phyloP scores from a whole-genome alignment of 2,888 invertebrate genomes.

The Acleris holmiana region DNA sequence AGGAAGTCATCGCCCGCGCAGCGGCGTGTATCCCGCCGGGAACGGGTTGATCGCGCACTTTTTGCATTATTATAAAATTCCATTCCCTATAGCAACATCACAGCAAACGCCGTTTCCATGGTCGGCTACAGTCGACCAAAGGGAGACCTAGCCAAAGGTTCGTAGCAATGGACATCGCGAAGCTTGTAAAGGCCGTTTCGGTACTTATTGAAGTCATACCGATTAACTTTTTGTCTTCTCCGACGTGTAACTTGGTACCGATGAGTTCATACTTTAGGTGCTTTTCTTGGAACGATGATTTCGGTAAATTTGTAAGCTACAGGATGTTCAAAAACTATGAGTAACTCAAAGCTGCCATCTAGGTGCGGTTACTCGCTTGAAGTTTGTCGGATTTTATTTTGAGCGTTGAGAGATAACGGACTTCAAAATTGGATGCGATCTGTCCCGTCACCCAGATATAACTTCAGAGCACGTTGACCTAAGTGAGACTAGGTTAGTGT shows the following conservation, averaged over 20 bases:
- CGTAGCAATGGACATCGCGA: slow-evolving; percentile 40
- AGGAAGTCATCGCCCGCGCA: slow-evolving; percentile 72
- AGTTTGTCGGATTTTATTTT: slow-evolving; percentile 13
- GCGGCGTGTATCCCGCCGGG: slow-evolving; percentile 63
- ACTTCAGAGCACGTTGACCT: slow-evolving; percentile 37
- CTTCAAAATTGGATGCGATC: slow-evolving; percentile 26
- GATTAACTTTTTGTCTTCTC: slow-evolving; percentile 49
- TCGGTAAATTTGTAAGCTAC: slow-evolving; percentile 44
- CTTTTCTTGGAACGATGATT: slow-evolving; percentile 55
- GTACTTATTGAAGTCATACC: slow-evolving; percentile 41
- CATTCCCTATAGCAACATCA: slow-evolving; percentile 44
- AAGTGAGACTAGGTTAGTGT: slow-evolving; percentile 35
- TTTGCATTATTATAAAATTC: slow-evolving; percentile 79
- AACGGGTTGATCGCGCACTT: slow-evolving; percentile 71
- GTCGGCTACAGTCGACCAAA: not conserved
- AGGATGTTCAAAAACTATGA: slow-evolving; percentile 3
- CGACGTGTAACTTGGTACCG: slow-evolving; percentile 27
- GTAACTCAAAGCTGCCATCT: too few species aligned
- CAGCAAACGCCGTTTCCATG: not conserved
- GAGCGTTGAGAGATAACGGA: slow-evolving; percentile 24
- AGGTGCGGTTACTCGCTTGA: not conserved
- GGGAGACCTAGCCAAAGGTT: slow-evolving; percentile 17
- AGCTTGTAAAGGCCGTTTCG: not conserved
- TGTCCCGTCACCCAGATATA: slow-evolving; percentile 26
- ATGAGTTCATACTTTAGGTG: slow-evolving; percentile 40